Evolutionary conservation across 2,888 invertebrate species (phyloP).

Genomic region (Penaeus monodon): DNA sequence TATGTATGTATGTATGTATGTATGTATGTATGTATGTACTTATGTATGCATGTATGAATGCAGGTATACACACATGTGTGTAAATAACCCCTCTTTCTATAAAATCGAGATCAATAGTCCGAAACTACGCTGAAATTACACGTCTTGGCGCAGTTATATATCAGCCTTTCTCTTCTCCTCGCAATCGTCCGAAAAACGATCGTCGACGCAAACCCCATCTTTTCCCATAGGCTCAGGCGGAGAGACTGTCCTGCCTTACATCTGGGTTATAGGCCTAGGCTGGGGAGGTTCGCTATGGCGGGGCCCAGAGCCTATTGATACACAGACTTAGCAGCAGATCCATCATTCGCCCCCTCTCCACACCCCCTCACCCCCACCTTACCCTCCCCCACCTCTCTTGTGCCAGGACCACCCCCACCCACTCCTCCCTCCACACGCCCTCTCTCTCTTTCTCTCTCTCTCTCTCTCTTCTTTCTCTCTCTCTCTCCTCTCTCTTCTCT

Average conservation of each 20-base stretch:
- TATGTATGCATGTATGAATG: no score
- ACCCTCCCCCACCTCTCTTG: background rate
- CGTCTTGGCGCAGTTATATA: no score
- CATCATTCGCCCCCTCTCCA: constrained; percentile 52
- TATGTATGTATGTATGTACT: no score
- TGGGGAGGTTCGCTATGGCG: constrained; percentile 18
- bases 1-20: no score
- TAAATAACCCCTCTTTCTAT: no score
- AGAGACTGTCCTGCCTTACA: background rate
- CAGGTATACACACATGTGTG: no score
- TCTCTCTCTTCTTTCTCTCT: constrained; percentile 6
- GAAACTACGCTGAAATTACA: no score
- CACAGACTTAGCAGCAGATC: constrained; percentile 58
- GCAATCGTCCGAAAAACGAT: no score
- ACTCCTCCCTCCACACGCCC: background rate
- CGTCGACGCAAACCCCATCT: background rate
- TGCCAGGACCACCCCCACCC: background rate
- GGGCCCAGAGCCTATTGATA: constrained; percentile 46
- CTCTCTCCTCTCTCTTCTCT: background rate
- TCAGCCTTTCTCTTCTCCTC: no score
- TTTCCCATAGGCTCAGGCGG: background rate
- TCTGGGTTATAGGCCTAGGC: constrained; percentile 20
- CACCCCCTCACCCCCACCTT: constrained; percentile 29
- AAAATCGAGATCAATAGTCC: no score
- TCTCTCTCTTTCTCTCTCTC: background rate